Base-by-base conservation (phyloP, 2,797 vertebrate genomes). In the Aulostomus chinensis region DNA sequence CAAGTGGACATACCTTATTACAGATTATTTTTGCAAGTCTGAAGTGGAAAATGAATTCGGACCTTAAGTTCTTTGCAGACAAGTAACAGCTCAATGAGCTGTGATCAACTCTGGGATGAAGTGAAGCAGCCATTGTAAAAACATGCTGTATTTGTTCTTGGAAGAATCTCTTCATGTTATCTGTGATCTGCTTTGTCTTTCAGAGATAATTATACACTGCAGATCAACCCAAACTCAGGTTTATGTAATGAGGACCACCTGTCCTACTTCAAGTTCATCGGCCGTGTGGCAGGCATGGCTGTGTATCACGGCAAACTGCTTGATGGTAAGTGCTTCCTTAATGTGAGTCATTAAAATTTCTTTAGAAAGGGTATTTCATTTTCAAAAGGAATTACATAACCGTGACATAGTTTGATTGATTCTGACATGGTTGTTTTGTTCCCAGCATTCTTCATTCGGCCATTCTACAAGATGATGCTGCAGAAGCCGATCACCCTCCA, bases 381-480 rank as follows among this genome's bases (percentile, higher is more conserved):
- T 6, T 15, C 3, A 5, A 9, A 15, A 8, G 17, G 10, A 4
- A 29, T 43, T 14, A 12, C 4, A 25, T 16, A 1, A 30, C n/a
- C n/a, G n/a, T n/a, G n/a, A n/a, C n/a, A n/a, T n/a, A 15, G 12
- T 50, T 49, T 60, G 16, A 33, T n/a, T 6, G 9, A 36, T 53
- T 4, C 17, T 58, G 11, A 58, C 14, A 1, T 28, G 10, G 67
- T 18, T 59, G 14, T 47, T 16, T 60, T 42, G 57, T 49, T 45
- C 42, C 9, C 78, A 98, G 97, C 95, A 9, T 98, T 99, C 84
- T 98, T 99, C 83, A 99, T 99, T 78, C 93, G 96, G 22, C 97
- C 97, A 1, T 98, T 99, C 83, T 99, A 99, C 85, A 99, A 97
- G 90, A 99, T 99, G 97, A 98, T 96, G 96, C 91, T 99, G 38